Evolutionary conservation across 2,888 invertebrate genomes (phyloP).

Genomic region (Chymomyza amoena): DNA sequence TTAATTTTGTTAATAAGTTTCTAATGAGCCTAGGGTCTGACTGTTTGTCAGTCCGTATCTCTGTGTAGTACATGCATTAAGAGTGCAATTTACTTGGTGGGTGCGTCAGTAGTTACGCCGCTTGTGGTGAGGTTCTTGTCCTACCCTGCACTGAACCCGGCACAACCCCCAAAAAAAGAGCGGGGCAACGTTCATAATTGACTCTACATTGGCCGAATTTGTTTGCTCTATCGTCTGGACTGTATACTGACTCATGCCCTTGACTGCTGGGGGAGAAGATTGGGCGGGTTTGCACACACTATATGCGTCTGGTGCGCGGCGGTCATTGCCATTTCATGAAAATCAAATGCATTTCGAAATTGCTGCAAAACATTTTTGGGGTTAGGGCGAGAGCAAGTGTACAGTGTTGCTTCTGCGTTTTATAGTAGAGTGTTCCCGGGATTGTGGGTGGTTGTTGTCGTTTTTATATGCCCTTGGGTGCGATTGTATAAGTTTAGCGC

Average conservation of each 20-base stretch:
- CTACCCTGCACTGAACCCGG: background rate
- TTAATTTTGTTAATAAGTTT: constrained; percentile 54
- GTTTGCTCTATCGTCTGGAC: constrained; percentile 66
- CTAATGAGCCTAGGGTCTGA: constrained; percentile 36
- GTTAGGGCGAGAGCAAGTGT: constrained; percentile 5
- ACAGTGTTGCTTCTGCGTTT: background rate
- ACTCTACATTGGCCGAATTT: constrained; percentile 59
- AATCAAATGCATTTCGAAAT: constrained; percentile 50
- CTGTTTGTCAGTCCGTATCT: background rate
- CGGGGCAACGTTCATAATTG: constrained; percentile 16
- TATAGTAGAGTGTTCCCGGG: background rate
- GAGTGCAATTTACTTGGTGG: background rate
- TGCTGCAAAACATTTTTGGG: constrained; percentile 5
- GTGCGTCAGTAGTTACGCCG: constrained; percentile 14
- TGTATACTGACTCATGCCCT: constrained; percentile 56
- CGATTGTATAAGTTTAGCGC: constrained; percentile 6
- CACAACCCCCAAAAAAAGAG: background rate
- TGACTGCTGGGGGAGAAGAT: constrained; percentile 35
- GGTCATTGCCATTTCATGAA: constrained; percentile 52
- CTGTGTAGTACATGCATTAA: background rate
- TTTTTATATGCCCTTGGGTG: background rate
- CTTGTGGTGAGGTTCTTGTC: background rate
- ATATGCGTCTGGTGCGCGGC: constrained; percentile 21
- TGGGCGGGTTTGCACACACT: background rate
- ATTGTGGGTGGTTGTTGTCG: constrained; percentile 4